Conservation (phyloP, 2,113 vertebrate genomes). For the Sciurus niger region DNA sequence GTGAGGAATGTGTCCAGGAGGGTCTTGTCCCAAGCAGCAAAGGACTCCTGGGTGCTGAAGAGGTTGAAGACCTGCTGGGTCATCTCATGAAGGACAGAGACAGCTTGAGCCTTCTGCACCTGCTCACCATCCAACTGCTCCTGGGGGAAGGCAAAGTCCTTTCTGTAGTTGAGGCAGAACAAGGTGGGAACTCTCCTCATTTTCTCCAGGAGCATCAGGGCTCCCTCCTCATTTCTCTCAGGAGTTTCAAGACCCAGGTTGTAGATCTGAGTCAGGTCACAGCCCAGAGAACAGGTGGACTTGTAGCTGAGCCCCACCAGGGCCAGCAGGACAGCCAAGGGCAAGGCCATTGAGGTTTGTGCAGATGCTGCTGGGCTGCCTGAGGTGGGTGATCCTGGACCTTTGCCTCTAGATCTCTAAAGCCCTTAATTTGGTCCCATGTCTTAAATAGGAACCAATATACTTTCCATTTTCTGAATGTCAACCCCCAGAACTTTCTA, state of each 20-base stretch:
- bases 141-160: too few species aligned
- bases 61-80: too few species aligned
- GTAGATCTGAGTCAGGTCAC: background rate
- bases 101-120: too few species aligned
- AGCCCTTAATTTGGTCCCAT: background rate
- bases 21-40: background rate
- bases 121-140: too few species aligned
- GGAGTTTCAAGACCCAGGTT: background rate
- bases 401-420: background rate
- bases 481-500: background rate
- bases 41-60: background rate
- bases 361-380: background rate
- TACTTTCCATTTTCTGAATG: background rate
- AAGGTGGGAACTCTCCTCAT: too few species aligned
- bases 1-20: background rate
- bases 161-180: too few species aligned
- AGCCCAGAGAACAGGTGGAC: background rate
- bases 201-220: too few species aligned
- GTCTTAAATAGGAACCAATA: background rate
- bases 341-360: background rate
- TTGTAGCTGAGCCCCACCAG: background rate
- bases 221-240: background rate
- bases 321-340: background rate
- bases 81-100: too few species aligned
- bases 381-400: too few species aligned